These are phyloP conservation scores for Salvelinus alpinus DNA, from an alignment of 2,113 vertebrate genomes.

Conservation along the genomic window DNA sequence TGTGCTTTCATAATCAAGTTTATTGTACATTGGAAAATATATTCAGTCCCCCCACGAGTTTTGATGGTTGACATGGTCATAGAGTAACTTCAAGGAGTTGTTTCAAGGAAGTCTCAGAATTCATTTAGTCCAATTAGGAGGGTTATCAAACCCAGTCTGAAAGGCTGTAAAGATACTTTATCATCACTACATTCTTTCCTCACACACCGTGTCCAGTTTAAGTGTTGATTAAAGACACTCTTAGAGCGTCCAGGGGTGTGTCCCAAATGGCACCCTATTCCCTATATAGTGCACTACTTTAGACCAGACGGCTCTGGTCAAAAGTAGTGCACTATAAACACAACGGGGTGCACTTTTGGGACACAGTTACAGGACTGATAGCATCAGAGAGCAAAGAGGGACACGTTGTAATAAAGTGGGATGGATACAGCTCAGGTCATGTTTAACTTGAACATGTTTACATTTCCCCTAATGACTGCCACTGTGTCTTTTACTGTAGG, in stretches of 20 bases:
- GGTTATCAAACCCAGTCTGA: constrained; percentile 7
- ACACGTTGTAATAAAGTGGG: constrained; percentile 13
- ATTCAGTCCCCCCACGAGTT: no score
- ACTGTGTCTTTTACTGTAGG: constrained; percentile 47
- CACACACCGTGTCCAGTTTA: constrained; percentile 9
- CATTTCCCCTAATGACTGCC: constrained; percentile 52
- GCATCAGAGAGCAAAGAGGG: constrained; percentile 25
- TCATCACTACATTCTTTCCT: background rate
- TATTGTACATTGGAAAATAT: no score
- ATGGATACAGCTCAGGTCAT: constrained; percentile 24
- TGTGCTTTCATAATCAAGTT: no score
- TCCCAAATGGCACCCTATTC: no score
- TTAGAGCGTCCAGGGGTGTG: constrained; percentile 6
- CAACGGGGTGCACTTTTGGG: no score
- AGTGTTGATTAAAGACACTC: constrained; percentile 25
- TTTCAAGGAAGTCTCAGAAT: constrained; percentile 14
- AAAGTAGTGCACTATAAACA: no score
- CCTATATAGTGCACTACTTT: no score
- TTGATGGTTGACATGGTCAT: background rate
- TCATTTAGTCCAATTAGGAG: constrained; percentile 27
- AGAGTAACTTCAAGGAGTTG: background rate
- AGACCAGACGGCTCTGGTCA: no score
- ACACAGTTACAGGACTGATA: background rate
- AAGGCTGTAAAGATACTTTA: background rate
- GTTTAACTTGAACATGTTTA: constrained; percentile 32